Evolutionary conservation across 1,140 invertebrate genomes (phyloP).

Genomic region (Danaus plexippus): DNA sequence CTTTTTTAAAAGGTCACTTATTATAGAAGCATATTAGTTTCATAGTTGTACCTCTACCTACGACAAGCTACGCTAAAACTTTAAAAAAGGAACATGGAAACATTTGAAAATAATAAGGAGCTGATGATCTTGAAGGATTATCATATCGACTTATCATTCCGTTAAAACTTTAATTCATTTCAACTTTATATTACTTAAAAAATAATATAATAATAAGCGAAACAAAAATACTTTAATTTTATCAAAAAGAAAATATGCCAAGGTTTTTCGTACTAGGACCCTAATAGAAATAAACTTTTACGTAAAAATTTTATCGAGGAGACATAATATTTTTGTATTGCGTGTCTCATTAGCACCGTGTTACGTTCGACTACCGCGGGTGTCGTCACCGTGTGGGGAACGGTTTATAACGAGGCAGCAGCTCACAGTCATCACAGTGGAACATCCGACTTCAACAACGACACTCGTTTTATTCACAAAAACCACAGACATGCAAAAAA

Average conservation of each 20-base stretch:
- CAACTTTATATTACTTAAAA: too few relatives aligned
- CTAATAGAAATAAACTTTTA: conserved; percentile 21
- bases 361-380: conserved; percentile 27
- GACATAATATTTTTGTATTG: conserved; percentile 19
- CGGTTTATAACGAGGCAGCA: conserved; percentile 44
- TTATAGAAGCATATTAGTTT: too few relatives aligned
- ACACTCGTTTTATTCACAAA: conserved; percentile 25
- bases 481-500: conserved; percentile 49
- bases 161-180: too few relatives aligned
- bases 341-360: conserved; percentile 56
- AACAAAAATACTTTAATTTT: background rate
- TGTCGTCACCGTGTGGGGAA: conserved; percentile 50
- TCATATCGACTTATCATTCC: too few relatives aligned
- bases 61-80: too few relatives aligned
- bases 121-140: too few relatives aligned
- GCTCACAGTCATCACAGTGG: conserved; percentile 34
- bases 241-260: conserved; percentile 18
- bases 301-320: conserved; percentile 32
- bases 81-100: too few relatives aligned
- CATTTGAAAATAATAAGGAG: too few relatives aligned
- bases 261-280: conserved; percentile 21
- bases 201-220: too few relatives aligned
- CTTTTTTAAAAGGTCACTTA: too few relatives aligned
- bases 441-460: conserved; percentile 31
- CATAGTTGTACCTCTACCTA: too few relatives aligned